A percentile compares a stretch with the other conserved stretches of the same genome.
Conservation (phyloP, 2,888 invertebrate genomes). For the Drosophila lacicola region DNA sequence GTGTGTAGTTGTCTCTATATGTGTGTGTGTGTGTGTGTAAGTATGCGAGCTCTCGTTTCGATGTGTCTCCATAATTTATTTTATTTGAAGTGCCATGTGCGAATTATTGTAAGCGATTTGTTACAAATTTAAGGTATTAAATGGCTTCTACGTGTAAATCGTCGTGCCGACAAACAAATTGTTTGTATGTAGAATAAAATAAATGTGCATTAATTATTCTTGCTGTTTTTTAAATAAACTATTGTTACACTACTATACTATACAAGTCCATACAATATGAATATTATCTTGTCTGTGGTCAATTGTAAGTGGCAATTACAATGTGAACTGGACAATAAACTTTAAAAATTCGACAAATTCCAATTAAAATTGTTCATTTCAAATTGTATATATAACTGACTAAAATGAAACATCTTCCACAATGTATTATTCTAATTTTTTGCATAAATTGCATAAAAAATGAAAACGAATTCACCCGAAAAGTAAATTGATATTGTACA, state of each 20-base stretch:
- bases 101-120: conserved; percentile 73
- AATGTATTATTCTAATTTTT: conserved; percentile 13
- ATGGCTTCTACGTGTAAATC: conserved; percentile 37
- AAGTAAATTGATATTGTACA: conserved; percentile 35
- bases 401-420: background rate
- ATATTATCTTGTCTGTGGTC: no score
- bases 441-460: conserved; percentile 15
- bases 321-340: background rate
- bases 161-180: conserved; percentile 36
- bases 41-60: conserved; percentile 21
- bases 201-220: no score
- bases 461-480: conserved; percentile 27
- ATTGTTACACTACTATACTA: no score
- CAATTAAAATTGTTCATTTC: background rate
- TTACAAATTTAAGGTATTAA: conserved; percentile 64
- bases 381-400: background rate
- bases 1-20: conserved; percentile 3
- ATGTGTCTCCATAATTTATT: conserved; percentile 61
- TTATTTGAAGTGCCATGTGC: conserved; percentile 65
- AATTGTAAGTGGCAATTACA: background rate
- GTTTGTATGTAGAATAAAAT: no score
- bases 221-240: no score
- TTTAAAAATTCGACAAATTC: background rate
- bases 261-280: no score
- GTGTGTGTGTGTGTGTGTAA: conserved; percentile 9